phyloP scores from a whole-genome alignment of 2,113 vertebrate species.

The Vulpes lagopus region DNA sequence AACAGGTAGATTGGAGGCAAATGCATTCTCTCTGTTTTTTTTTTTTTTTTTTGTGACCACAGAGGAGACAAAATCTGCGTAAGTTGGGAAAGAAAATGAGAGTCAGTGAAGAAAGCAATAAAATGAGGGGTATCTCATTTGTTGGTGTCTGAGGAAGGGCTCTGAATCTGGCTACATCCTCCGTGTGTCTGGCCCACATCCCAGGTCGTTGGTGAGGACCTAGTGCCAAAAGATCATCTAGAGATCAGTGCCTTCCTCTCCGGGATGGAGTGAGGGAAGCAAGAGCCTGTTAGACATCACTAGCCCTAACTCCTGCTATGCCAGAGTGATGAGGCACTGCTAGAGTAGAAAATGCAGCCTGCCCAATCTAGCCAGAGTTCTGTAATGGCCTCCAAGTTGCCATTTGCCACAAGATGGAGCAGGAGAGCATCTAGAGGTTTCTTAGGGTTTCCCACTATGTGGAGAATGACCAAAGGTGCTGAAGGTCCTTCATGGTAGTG shows the following conservation, averaged over 20 bases:
- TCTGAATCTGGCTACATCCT: not conserved
- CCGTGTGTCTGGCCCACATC: not conserved
- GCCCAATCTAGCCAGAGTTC: not conserved
- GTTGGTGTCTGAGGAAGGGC: not conserved
- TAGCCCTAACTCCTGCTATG: not conserved
- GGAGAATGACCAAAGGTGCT: not conserved
- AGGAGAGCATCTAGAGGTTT: not conserved
- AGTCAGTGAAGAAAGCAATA: fast-evolving
- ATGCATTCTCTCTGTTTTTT: not conserved
- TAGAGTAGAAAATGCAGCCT: not conserved
- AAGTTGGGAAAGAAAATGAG: not conserved
- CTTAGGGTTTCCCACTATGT: not conserved
- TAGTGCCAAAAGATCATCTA: not conserved
- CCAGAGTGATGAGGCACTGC: too few species aligned
- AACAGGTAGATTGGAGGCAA: not conserved
- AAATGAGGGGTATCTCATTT: not conserved
- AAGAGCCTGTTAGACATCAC: not conserved
- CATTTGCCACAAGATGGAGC: not conserved
- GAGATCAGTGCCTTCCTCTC: fast-evolving
- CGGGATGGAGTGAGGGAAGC: not conserved
- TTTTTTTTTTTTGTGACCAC: not conserved
- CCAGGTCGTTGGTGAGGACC: not conserved
- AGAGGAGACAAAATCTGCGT: not conserved
- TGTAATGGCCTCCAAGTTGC: not conserved
- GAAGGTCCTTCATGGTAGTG: not conserved